Evolutionary conservation across 2,797 vertebrate genomes (phyloP).

Genomic region (Enteromius mattozi): DNA sequence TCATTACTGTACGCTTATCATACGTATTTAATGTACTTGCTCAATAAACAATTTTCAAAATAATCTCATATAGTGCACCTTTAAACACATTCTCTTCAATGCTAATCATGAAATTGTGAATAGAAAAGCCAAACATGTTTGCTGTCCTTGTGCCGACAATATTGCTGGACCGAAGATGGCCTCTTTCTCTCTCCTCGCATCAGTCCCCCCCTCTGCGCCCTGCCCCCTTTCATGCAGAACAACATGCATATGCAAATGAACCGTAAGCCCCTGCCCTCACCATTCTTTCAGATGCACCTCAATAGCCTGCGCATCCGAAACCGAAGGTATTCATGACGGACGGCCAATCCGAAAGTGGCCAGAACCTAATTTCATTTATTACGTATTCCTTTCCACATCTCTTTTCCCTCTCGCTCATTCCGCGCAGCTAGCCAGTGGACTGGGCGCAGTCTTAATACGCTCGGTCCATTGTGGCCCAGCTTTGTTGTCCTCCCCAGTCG

Average conservation of each 20-base stretch:
- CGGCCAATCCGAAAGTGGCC: slow-evolving; percentile 12
- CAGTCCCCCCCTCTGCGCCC: slow-evolving; percentile 35
- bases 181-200: slow-evolving; percentile 39
- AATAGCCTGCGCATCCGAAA: slow-evolving; percentile 31
- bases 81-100: not conserved
- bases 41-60: not conserved
- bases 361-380: slow-evolving; percentile 50
- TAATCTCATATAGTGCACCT: not conserved
- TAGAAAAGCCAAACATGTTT: slow-evolving; percentile 15
- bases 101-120: not conserved
- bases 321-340: slow-evolving; percentile 40
- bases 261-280: slow-evolving; percentile 44
- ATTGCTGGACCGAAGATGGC: slow-evolving; percentile 23
- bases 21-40: not conserved
- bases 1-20: not conserved
- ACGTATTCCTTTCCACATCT: not conserved
- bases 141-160: slow-evolving; percentile 25
- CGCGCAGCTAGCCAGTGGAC: slow-evolving; percentile 49
- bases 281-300: slow-evolving; percentile 50
- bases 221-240: slow-evolving; percentile 52
- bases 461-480: slow-evolving; percentile 58
- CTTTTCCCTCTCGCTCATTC: slow-evolving; percentile 39
- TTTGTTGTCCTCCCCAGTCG: slow-evolving; percentile 64
- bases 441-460: slow-evolving; percentile 63
- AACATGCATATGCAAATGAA: slow-evolving; percentile 62